Evolutionary conservation across 2,113 vertebrate species (phyloP), one percentile per base, ranked within the genome.

Genomic region (Aplodontia rufa): DNA sequence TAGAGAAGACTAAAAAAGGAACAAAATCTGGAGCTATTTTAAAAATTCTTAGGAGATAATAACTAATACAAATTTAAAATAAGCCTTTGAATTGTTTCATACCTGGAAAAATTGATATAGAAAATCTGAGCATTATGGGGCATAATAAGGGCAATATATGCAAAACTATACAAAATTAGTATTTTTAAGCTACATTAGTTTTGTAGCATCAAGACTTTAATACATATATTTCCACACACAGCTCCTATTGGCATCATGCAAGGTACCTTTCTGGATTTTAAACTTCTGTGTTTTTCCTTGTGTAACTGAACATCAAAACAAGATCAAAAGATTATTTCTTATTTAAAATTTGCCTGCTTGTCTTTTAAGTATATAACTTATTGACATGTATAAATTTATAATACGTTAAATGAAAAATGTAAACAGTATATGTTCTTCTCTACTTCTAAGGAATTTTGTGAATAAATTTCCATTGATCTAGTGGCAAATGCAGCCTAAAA

Each of bases 401-500:
- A 88, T 95, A 60, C 32, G 0, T 58, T 83, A 97, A 95, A 83
- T 94, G 69, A 97, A 72, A 97, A 96, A 97, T 83, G 32, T 93
- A 91, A 97, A 95, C 87, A 91, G 37, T 83, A 86, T 85, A 71
- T 89, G 42, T 28, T 93, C 82, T 58, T 96, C 64, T 94, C 35
- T 95, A n/a, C 94, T 97, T n/a, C 83, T 79, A 74, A 16, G 19
- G n/a, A 97, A 60, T 94, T 95, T 94, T 95, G 40, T 94, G 96
- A 97, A 94, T 97, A 96, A 87, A 97, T 97, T 97, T 96, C 71
- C 91, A 96, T 96, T 97, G 86, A 90, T 96, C 62, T 91, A 79
- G 69, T 87, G 32, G 53, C 32, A 96, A 94, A 94, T 88, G 42
- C 19, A 69, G n/a, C 45, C 55, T 89, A 82, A 95, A 87, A 19